Conservation (phyloP, 2,113 vertebrate species). For the Seriola quinqueradiata region DNA sequence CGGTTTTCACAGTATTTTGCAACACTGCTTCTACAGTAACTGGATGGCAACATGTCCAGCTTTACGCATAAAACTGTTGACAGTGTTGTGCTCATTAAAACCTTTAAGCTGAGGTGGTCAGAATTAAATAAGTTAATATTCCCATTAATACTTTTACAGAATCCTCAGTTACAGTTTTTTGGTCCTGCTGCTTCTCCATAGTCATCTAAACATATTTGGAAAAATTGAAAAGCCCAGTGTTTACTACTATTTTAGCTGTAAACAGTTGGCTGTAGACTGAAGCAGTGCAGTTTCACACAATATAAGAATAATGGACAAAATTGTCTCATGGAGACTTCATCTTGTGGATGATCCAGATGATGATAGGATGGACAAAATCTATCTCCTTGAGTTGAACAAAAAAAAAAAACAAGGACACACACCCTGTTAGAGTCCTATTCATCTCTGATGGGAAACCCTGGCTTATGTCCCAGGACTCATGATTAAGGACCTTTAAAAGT, state of each 20-base stretch:
- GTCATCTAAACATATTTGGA: not conserved
- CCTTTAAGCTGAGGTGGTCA: not conserved
- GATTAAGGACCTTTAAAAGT: constrained; percentile 62
- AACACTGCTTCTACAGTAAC: not conserved
- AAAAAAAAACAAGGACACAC: constrained; percentile 12
- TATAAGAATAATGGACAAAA: not conserved
- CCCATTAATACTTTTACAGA: not conserved
- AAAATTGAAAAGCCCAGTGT: no score
- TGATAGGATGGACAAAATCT: no score
- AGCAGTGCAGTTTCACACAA: not conserved
- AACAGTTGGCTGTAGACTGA: not conserved
- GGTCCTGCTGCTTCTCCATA: not conserved
- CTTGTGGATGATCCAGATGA: no score
- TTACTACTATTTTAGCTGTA: not conserved
- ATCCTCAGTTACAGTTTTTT: not conserved
- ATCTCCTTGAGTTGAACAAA: constrained; percentile 17
- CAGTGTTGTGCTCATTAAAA: not conserved
- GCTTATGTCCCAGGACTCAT: constrained; percentile 41
- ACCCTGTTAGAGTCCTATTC: constrained; percentile 25
- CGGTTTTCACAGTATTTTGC: not conserved
- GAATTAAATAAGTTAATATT: not conserved
- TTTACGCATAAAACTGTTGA: not conserved
- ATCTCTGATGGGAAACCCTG: constrained; percentile 22
- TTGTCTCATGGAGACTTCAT: not conserved
- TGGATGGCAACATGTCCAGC: not conserved